Evolutionary conservation across 1,140 invertebrate genomes (phyloP).

Genomic region (Galendromus occidentalis): DNA sequence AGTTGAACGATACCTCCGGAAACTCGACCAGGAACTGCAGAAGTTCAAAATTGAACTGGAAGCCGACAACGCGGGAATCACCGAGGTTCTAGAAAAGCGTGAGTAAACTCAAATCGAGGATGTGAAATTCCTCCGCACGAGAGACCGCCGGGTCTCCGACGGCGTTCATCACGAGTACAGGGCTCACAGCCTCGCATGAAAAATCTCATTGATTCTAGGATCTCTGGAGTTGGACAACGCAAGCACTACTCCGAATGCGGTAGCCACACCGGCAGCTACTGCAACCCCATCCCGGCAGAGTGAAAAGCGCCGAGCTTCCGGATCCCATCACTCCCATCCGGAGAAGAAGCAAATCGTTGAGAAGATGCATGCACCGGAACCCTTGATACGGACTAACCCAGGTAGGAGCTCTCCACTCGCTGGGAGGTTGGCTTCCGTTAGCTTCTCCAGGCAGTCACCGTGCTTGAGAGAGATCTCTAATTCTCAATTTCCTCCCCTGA

Average conservation of each 20-base stretch:
- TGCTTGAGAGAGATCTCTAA: no score
- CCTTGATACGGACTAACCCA: constrained; percentile 35
- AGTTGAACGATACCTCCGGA: constrained; percentile 72
- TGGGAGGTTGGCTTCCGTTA: no score
- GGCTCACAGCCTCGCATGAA: no score
- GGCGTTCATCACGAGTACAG: no score
- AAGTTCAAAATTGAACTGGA: constrained; percentile 98
- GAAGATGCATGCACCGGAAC: constrained; percentile 11
- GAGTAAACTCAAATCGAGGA: constrained; percentile 18
- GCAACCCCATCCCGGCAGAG: constrained; percentile 32
- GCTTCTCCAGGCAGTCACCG: no score
- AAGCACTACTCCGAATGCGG: constrained; percentile 16
- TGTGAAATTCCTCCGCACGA: no score
- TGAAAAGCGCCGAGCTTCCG: constrained; percentile 20
- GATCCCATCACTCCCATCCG: neutral
- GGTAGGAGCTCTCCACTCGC: neutral
- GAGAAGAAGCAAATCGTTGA: constrained; percentile 1
- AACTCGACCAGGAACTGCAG: constrained; percentile 77
- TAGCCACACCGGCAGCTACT: constrained; percentile 13
- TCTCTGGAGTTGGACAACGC: constrained; percentile 33
- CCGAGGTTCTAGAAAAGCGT: constrained; percentile 76
- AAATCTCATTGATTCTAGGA: constrained; percentile 23
- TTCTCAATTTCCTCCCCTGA: constrained; percentile 13
- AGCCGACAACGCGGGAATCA: constrained; percentile 92
- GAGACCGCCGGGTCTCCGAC: no score